These are phyloP conservation scores for Podarcis lilfordi DNA, from an alignment of 2,797 vertebrate species.

Conservation along the genomic window DNA sequence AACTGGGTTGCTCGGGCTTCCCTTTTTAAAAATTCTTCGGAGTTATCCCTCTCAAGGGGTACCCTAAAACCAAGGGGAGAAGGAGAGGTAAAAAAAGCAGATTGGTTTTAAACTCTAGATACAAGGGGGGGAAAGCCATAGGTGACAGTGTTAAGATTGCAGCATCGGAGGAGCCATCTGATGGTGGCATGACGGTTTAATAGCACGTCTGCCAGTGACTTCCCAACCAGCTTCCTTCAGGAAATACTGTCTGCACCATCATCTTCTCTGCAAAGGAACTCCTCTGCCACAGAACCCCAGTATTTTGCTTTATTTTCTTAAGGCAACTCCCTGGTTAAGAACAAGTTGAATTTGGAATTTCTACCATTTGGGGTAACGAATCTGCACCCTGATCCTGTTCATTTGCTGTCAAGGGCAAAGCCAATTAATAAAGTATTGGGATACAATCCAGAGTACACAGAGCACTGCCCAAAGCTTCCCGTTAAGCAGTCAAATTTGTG, in stretches of 20 bases:
- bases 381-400: too few relatives aligned
- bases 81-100: background rate
- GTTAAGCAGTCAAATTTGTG: background rate
- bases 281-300: background rate
- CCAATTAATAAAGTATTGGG: background rate
- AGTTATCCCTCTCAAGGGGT: constrained; percentile 96
- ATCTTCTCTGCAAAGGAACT: background rate
- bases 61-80: constrained; percentile 81
- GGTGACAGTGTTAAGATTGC: background rate
- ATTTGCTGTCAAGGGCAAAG: background rate
- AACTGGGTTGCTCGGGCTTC: constrained; percentile 96
- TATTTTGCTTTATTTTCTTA: background rate
- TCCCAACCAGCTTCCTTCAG: background rate
- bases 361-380: background rate
- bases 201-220: background rate
- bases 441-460: background rate
- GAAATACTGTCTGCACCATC: background rate
- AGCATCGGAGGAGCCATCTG: background rate
- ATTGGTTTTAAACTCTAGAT: background rate
- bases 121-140: background rate
- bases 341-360: background rate
- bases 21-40: constrained; percentile 97
- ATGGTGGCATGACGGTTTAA: background rate
- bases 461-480: background rate
- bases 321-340: background rate